These are phyloP conservation scores for Hyposmocoma kahamanoa DNA, from an alignment of 1,140 invertebrate genomes.

Conservation along the genomic window DNA sequence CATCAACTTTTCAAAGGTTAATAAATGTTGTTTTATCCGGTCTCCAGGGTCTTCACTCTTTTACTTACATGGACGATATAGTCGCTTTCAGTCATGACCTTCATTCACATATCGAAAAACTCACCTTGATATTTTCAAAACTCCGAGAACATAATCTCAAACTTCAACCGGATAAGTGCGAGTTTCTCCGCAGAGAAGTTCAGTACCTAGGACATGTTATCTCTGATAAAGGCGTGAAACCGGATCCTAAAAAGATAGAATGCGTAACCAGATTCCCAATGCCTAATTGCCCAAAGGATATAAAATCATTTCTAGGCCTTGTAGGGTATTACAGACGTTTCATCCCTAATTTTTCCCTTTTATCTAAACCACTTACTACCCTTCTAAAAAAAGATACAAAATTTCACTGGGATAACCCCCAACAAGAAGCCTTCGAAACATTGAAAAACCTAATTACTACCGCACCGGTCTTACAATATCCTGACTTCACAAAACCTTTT, in stretches of 20 bases:
- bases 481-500: no score
- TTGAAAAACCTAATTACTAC: no score
- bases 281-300: constrained; percentile 12
- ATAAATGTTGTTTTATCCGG: neutral
- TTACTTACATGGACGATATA: constrained; percentile 3
- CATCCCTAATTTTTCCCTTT: constrained; percentile 24
- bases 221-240: neutral
- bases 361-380: constrained; percentile 24
- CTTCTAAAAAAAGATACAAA: constrained; percentile 24
- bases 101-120: neutral
- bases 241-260: neutral
- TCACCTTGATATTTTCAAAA: neutral
- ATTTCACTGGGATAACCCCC: constrained; percentile 26
- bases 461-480: no score
- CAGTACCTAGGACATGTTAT: neutral
- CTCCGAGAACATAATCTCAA: neutral
- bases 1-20: neutral
- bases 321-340: constrained; percentile 29
- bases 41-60: neutral
- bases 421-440: constrained; percentile 26
- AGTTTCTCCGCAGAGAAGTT: neutral
- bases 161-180: neutral
- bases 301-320: constrained; percentile 31
- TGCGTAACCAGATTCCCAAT: neutral
- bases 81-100: neutral